Evolutionary conservation across 2,888 invertebrate species (phyloP).

Genomic region (Sphaerophoria taeniata): DNA sequence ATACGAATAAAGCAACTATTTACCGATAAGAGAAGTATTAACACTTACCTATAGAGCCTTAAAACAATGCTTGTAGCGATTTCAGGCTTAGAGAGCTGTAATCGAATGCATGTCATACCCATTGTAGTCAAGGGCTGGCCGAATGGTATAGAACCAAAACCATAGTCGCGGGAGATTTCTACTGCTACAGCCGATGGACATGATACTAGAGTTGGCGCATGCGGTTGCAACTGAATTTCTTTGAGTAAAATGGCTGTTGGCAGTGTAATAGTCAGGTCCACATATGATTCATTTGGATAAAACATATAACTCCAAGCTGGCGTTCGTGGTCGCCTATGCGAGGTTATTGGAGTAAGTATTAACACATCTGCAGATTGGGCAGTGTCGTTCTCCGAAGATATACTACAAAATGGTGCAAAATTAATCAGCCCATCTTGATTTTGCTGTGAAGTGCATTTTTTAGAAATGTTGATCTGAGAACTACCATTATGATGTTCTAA

Average conservation of each 20-base stretch:
- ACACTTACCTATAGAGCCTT: slow-evolving; percentile 80
- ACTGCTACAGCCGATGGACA: slow-evolving; percentile 95
- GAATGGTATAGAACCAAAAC: slow-evolving; percentile 90
- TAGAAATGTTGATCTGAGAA: slow-evolving; percentile 79
- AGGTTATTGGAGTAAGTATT: slow-evolving; percentile 90
- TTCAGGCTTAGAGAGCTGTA: slow-evolving; percentile 92
- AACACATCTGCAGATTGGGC: slow-evolving; percentile 95
- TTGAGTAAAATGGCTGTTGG: slow-evolving; percentile 94
- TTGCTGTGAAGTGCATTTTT: slow-evolving; percentile 82
- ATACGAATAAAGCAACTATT: not conserved
- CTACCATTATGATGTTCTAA: slow-evolving; percentile 81
- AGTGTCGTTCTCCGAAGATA: slow-evolving; percentile 91
- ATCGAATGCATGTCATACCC: slow-evolving; percentile 93
- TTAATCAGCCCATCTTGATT: slow-evolving; percentile 91
- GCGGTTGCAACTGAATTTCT: slow-evolving; percentile 94
- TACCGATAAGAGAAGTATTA: not conserved
- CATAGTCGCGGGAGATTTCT: slow-evolving; percentile 92
- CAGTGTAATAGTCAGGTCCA: slow-evolving; percentile 92
- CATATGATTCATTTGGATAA: slow-evolving; percentile 94
- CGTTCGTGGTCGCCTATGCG: slow-evolving; percentile 92
- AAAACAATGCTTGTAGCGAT: slow-evolving; percentile 93
- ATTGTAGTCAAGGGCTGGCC: slow-evolving; percentile 94
- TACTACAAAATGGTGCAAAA: slow-evolving; percentile 94
- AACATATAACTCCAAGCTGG: slow-evolving; percentile 99
- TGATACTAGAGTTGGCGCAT: slow-evolving; percentile 91